Evolutionary conservation across 2,113 vertebrate genomes (phyloP).

Genomic region (Eleginops maclovinus): DNA sequence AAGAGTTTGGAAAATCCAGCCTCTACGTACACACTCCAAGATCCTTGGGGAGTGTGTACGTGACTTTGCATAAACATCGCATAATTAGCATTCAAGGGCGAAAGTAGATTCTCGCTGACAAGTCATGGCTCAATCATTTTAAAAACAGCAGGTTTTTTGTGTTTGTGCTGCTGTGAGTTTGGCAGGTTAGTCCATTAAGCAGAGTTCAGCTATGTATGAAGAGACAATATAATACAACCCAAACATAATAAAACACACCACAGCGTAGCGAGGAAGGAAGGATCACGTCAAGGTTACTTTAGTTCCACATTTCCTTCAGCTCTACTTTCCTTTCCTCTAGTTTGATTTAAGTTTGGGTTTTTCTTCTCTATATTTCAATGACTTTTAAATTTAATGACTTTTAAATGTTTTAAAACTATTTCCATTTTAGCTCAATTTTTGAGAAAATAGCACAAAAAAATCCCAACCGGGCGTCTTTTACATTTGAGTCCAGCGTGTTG

Average conservation of each 20-base stretch:
- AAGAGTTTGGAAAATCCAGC: slow-evolving; percentile 68
- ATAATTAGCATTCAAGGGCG: slow-evolving; percentile 73
- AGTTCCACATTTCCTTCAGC: slow-evolving; percentile 53
- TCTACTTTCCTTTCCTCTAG: slow-evolving; percentile 27
- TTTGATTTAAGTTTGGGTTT: slow-evolving; percentile 29
- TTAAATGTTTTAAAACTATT: not conserved
- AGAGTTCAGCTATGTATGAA: slow-evolving; percentile 68
- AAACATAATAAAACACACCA: slow-evolving; percentile 56
- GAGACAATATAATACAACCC: slow-evolving; percentile 39
- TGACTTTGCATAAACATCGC: slow-evolving; percentile 67
- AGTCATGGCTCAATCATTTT: slow-evolving; percentile 75
- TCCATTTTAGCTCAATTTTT: slow-evolving; percentile 18
- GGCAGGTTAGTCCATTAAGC: slow-evolving; percentile 77
- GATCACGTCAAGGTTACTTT: slow-evolving; percentile 63
- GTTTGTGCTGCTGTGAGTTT: slow-evolving; percentile 64
- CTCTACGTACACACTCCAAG: slow-evolving; percentile 5
- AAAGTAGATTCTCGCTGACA: slow-evolving; percentile 63
- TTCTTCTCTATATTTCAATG: slow-evolving; percentile 26
- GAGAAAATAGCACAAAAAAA: slow-evolving; percentile 3
- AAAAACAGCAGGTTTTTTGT: slow-evolving; percentile 68
- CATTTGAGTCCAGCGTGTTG: not conserved
- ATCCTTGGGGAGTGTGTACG: slow-evolving; percentile 62
- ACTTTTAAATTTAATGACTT: slow-evolving; percentile 6
- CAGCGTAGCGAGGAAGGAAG: slow-evolving; percentile 29
- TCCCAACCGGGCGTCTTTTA: not conserved